Conservation (phyloP, 2,113 vertebrate species). For the Pelecanus crispus region DNA sequence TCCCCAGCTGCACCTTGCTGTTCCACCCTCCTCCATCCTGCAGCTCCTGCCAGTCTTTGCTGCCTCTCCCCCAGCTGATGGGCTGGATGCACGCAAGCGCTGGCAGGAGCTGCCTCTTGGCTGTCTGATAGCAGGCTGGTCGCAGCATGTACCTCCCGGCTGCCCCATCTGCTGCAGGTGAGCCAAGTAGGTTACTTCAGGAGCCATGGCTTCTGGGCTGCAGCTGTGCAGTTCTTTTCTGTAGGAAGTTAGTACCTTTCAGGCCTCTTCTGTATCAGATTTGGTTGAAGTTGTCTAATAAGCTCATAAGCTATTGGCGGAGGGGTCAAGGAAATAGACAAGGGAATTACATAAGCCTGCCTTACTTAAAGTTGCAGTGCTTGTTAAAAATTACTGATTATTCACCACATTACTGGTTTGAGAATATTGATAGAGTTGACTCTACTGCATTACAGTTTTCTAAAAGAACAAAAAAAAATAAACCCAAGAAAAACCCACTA, state of each 20-base stretch:
- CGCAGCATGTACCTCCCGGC: neutral
- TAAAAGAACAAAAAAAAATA: neutral
- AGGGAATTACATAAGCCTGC: neutral
- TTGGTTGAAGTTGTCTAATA: neutral
- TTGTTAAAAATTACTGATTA: neutral
- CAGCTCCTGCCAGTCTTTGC: neutral
- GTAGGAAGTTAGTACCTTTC: neutral
- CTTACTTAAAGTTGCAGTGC: neutral
- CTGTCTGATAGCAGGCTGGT: neutral
- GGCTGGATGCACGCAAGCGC: fast-evolving
- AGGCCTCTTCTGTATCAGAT: neutral
- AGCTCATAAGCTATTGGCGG: neutral
- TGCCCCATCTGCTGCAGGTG: neutral
- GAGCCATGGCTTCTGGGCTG: neutral
- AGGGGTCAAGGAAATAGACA: neutral
- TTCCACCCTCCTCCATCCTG: neutral
- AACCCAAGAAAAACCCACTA: neutral
- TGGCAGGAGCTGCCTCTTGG: neutral
- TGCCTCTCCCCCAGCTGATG: neutral
- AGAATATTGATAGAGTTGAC: neutral
- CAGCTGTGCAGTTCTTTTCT: neutral
- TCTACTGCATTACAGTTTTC: neutral
- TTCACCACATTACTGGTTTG: neutral
- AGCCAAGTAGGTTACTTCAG: neutral
- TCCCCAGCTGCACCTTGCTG: neutral